These are phyloP conservation scores for Otus scops DNA, from an alignment of 2,797 vertebrate species.

Conservation along the genomic window DNA sequence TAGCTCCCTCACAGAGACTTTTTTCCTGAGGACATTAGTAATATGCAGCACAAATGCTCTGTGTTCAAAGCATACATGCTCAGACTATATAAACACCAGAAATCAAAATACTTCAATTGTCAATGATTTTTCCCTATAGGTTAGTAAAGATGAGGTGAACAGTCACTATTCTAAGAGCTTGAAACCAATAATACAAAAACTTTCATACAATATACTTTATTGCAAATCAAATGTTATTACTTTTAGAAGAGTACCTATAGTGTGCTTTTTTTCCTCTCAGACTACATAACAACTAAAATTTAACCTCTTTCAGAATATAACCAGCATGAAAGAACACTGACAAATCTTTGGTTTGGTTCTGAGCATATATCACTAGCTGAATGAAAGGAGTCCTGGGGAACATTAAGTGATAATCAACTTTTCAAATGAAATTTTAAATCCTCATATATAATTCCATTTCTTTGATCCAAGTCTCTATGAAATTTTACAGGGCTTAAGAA, in stretches of 20 bases:
- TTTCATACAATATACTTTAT: slow-evolving; percentile 7
- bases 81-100: slow-evolving; percentile 21
- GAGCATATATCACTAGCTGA: neutral
- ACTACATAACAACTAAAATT: neutral
- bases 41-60: neutral
- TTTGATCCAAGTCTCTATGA: neutral
- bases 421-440: neutral
- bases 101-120: slow-evolving; percentile 43
- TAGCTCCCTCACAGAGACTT: neutral
- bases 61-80: neutral
- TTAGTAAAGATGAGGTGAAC: slow-evolving; percentile 2
- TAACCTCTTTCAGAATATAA: neutral
- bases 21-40: neutral
- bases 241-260: neutral
- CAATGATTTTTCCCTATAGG: neutral
- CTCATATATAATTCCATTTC: neutral
- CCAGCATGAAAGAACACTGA: neutral
- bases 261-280: neutral
- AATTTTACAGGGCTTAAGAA: neutral
- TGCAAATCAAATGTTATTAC: slow-evolving; percentile 27
- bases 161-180: slow-evolving; percentile 18
- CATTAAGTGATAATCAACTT: neutral
- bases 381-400: neutral
- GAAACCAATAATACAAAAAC: slow-evolving; percentile 28
- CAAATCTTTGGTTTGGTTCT: neutral